Evolutionary conservation across 1,140 invertebrate species (phyloP).

Genomic region (Leguminivora glycinivorella): DNA sequence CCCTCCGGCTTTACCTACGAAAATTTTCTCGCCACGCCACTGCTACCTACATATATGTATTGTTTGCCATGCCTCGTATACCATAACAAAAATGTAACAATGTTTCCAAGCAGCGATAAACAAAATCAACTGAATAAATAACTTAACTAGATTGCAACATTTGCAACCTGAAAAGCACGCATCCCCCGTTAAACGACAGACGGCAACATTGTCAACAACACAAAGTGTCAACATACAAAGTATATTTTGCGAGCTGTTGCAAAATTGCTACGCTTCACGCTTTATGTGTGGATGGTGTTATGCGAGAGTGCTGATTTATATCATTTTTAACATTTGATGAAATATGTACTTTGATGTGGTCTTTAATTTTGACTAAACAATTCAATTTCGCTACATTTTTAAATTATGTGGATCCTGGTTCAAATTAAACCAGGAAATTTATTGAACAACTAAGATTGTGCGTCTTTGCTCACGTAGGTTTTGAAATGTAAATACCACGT

Average conservation of each 20-base stretch:
- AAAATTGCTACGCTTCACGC: slow-evolving; percentile 5
- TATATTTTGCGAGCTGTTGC: slow-evolving; percentile 18
- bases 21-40: too few relatives aligned
- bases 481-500: too few relatives aligned
- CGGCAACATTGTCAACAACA: slow-evolving; percentile 1
- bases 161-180: neutral
- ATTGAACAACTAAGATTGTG: too few relatives aligned
- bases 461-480: too few relatives aligned
- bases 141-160: slow-evolving; percentile 2
- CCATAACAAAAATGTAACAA: too few relatives aligned
- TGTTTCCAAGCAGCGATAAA: neutral
- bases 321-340: neutral
- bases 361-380: too few relatives aligned
- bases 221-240: slow-evolving; percentile 10
- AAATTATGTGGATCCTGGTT: too few relatives aligned
- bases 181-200: neutral
- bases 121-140: slow-evolving; percentile 2
- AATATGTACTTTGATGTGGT: neutral
- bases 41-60: too few relatives aligned
- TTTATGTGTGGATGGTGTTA: neutral
- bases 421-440: too few relatives aligned
- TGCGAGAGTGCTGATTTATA: neutral
- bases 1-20: too few relatives aligned
- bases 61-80: too few relatives aligned
- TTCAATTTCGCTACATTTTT: too few relatives aligned